Base-by-base conservation (phyloP, 1,140 invertebrate genomes). In the Lepidostoma basale region DNA sequence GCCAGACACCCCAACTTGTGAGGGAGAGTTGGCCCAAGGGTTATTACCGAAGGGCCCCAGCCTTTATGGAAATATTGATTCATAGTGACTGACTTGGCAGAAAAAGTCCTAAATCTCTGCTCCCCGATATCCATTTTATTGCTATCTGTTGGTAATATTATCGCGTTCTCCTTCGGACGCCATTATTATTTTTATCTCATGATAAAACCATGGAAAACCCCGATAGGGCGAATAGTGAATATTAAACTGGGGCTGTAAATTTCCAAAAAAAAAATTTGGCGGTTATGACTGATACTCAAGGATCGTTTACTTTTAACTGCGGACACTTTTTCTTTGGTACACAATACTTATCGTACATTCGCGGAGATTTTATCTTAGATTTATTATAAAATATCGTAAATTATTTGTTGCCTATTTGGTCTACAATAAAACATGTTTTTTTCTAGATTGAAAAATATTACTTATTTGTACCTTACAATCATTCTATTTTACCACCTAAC, bases 21-120 rank as follows among this genome's bases (percentile, higher is more conserved):
- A 23, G 56, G 56, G 56, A 60, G 56, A 42, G 56, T 26, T 54
- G 14, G 59, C 45, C 67, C 70, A 66, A 72, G 70, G 70, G 70
- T 72, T 72, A 72, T 68, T 72, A 69, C 70, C 39, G 26, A 54
- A 62, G 64, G 63, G 68, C 56, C 42, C 39, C 54, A 56, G 62
- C 64, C 71, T 73, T 73, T 73, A 73, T 73, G 71, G 71, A 73
- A 73, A 73, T 73, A 73, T 73, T 73, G 71, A 73, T 73, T 73
- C 71, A 73, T 73, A 73, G 71, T 73, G 71, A 73, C 71, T 73
- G 71, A 73, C 71, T 73, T 69, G 71, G 71, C 71, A 73, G 67
- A 73, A 73, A 73, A 73, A 73, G 45, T 69, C 71, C 71, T 72
- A 72, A 72, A 72, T 72, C 70, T 72, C 66, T 67, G 67, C 47